Base-by-base conservation (phyloP, 1,140 invertebrate genomes). In the Drosophila santomea region DNA sequence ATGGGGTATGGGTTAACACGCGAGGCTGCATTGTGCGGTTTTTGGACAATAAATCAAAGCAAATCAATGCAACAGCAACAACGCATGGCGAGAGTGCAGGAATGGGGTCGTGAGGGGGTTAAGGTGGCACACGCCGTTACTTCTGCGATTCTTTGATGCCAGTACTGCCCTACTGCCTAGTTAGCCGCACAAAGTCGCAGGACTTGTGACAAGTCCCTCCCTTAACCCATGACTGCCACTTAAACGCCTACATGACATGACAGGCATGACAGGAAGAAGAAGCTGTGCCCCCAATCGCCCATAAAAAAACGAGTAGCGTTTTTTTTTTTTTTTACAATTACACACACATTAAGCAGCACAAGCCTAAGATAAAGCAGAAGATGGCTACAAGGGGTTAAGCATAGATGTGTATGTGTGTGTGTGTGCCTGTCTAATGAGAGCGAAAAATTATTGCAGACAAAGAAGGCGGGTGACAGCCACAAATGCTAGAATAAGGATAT, bases 21-120 rank as follows among this genome's bases (percentile, higher is more conserved):
- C 32, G 50, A 36, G 51, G 58, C 62, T 64, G 74, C 59, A 78
- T 83, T 82, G 83, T 88, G 74, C 45, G 66, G 66, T 58, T 71
- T 56, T 56, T 41, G 36, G 66, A 91, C 88, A 91, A 91, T 91
- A 91, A 91, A 91, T 91, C 89, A 91, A 91, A 91, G 89, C 78
- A 91, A 91, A 91, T 91, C 89, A 90, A 91, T 91, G 85, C 77
- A 17, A 36, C 39, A 71, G 59, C 45, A 56, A 15, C 45, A 47
- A 15, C n/a, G n/a, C n/a, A 38, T 38, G 17, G 28, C 10, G 20
- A 20, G 17, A n/a, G n/a, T 5, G n/a, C 2, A 12, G 4, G 20
- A 20, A 14, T 14, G 43, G 44, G 45, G 6, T 7, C 7, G 3
- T 20, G 47, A n/a, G 47, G 14, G 41, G 54, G 12, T 41, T 41